Base-by-base conservation (phyloP, 2,888 invertebrate genomes). In the Papilio gigon region DNA sequence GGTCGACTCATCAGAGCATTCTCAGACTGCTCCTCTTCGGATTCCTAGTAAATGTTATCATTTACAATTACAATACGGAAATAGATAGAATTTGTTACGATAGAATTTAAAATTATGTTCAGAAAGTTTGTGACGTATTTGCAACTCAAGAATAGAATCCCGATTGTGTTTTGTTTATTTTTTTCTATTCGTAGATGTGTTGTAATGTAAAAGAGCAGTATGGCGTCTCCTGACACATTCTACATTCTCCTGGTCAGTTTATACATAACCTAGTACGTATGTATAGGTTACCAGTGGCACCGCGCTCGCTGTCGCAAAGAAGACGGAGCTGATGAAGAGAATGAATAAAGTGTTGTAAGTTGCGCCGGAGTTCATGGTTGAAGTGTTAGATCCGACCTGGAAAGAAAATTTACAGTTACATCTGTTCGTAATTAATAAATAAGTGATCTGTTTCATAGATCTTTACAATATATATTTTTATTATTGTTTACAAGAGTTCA, bases 1-100 rank as follows among this genome's bases (percentile, higher is more conserved):
- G 85, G 78, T 63, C 83, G 85, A 1, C 80, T 77, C 68, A 80
- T 79, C 71, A 91, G 69, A 9, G 80, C 70, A 75, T 89, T 91
- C 56, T 89, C 91, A 0, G 81, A 77, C 70, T 82, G 85, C 50
- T 91, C 91, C 0, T 91, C 90, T 6, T 90, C 91, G 0, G 80
- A 72, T 65, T 89, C 89, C 87, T 91, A 30, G 1, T 14, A 50
- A 50, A 11, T 27, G 8, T 9, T n/a, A 30, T n/a, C 20, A 11
- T 20, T n/a, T n/a, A 2, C 9, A 9, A n/a, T 42, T 17, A 42
- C n/a, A 42, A 17, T n/a, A 42, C 8, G n/a, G 17, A 6, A 14
- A 42, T 8, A 17, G 6, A 42, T 4, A 42, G 1, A 42, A 11
- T 17, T 6, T 42, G 1, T 42, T 5, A 17, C 17, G 17, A 42